Percentiles rank a stretch among this genome's conserved stretches.
These are phyloP conservation scores for Leuctra nigra DNA, from an alignment of 2,888 invertebrate species.

Conservation along the genomic window DNA sequence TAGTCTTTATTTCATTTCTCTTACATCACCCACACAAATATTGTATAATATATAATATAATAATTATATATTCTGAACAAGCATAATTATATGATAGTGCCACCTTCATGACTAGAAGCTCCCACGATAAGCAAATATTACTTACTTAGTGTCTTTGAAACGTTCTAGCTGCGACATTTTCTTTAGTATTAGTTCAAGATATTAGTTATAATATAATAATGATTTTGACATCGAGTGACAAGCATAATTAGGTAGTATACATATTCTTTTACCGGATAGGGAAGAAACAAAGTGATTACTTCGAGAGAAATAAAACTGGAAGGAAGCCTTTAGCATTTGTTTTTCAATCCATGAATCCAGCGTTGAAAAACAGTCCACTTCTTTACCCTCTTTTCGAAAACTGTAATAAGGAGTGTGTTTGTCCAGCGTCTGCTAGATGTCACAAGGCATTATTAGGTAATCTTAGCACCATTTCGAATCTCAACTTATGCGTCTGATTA, in stretches of 20 bases:
- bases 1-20: conserved; percentile 39
- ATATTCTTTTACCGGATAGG: conserved; percentile 23
- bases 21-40: conserved; percentile 47
- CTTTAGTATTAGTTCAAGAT: conserved; percentile 24
- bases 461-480: conserved; percentile 31
- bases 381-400: conserved; percentile 6
- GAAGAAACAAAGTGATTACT: conserved; percentile 12
- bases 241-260: conserved; percentile 18
- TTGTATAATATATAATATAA: conserved; percentile 26
- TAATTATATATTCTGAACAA: too few relatives aligned
- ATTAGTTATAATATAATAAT: conserved; percentile 25
- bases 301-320: conserved; percentile 2
- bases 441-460: conserved; percentile 31
- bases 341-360: too few relatives aligned
- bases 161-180: conserved; percentile 11
- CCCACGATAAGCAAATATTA: conserved; percentile 26
- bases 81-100: conserved; percentile 26
- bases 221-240: conserved; percentile 27
- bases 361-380: conserved; percentile 1
- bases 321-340: conserved; percentile 7
- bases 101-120: conserved; percentile 30
- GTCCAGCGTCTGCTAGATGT: conserved; percentile 17
- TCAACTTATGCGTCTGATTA: conserved; percentile 26
- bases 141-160: conserved; percentile 9
- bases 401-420: background rate